Evolutionary conservation across 64 coral and sea anemone genomes (phyloP), one percentile per base, ranked within the genome.

Genomic region (Pocillopora verrucosa): DNA sequence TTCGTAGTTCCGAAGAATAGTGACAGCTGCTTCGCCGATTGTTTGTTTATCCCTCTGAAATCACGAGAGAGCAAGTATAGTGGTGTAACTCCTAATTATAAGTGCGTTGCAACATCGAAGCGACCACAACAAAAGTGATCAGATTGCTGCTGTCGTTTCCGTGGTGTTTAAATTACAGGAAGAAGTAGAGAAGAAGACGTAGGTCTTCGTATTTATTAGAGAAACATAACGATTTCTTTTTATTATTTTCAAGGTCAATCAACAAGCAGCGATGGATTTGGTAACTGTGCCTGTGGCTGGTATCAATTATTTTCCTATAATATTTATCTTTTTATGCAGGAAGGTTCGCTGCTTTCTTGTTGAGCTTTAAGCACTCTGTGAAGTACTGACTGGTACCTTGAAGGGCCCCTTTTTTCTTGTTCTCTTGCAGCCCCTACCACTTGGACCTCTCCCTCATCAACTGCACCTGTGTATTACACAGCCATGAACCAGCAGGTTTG

Each of bases 391-490:
- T 51, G 41, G 41, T 51, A 51, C 41, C 41, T 51, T 51, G 41
- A 51, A 4, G 7, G 41, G 41, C 16, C 16, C 35, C 16, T 56
- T 77, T 14, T 56, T 57, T 1, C 1, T 77, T 77, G 20, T 60
- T 60, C 67, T 30, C n/a, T 80, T 56, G 35, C 26, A 81, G 79
- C 79, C 5, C 26, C 58, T 36, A 41, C 80, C 9, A 67, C 80
- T 3, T 83, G 80, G 80, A 1, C 80, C 2, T 4, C 80, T 1
- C 25, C 61, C 16, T 12, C 58, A 15, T 38, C 80, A 3, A 22
- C 61, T 38, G 38, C 80, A 2, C 60, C 80, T 65, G 36, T 83
- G 10, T 83, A 83, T 61, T 83, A 83, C 80, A 65, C 80, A 11
- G 12, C 61, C 61, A 37, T 67, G 16, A 83, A 83, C 36, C 80